These are phyloP conservation scores for Sebastes cheni DNA, from an alignment of 2,797 vertebrate species.

Conservation along the genomic window DNA sequence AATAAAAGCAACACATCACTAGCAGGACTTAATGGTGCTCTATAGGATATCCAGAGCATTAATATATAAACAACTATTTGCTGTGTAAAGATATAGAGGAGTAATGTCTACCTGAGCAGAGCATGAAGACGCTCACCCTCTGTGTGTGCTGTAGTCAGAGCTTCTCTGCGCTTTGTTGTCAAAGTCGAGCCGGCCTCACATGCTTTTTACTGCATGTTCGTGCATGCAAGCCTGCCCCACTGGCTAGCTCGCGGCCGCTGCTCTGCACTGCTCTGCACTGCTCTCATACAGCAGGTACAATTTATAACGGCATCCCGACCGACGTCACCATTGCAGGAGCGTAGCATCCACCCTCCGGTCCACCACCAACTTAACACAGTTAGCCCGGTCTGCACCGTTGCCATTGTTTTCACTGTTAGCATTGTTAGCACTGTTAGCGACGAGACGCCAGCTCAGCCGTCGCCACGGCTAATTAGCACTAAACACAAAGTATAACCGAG, in stretches of 20 bases:
- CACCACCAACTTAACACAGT: too few relatives aligned
- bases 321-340: too few relatives aligned
- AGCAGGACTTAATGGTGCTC: background rate
- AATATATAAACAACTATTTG: background rate
- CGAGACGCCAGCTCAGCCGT: too few relatives aligned
- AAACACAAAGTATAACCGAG: background rate
- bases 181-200: background rate
- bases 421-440: too few relatives aligned
- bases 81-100: background rate
- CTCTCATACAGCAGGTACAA: too few relatives aligned
- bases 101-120: background rate
- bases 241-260: background rate
- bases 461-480: background rate
- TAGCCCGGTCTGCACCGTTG: too few relatives aligned
- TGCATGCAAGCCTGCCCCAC: background rate
- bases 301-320: too few relatives aligned
- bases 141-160: background rate
- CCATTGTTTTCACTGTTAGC: too few relatives aligned
- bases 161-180: background rate
- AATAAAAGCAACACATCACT: background rate
- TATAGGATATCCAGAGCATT: background rate
- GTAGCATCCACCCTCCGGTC: too few relatives aligned
- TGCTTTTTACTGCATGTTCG: too few relatives aligned
- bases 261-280: too few relatives aligned
- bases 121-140: accelerated